Conservation (phyloP, 2,888 invertebrate genomes). For the Venusia cambrica region DNA sequence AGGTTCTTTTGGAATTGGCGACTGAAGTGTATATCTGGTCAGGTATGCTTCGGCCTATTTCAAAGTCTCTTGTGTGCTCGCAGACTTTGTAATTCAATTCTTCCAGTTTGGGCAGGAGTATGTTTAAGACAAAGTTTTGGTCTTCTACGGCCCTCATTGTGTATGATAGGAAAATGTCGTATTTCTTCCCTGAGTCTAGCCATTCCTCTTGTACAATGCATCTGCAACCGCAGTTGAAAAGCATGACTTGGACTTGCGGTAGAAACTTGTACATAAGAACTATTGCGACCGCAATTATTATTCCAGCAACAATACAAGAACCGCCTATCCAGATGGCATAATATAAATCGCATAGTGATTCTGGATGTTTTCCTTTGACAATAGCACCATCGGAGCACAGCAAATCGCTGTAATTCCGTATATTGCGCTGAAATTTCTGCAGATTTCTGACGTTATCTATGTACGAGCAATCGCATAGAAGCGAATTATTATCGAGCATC, state of each 20-base stretch:
- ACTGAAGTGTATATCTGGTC: slow-evolving; percentile 86
- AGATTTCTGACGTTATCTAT: slow-evolving; percentile 9
- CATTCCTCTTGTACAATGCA: slow-evolving; percentile 24
- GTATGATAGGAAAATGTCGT: slow-evolving; percentile 91
- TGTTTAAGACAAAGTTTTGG: slow-evolving; percentile 84
- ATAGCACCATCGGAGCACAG: slow-evolving; percentile 12
- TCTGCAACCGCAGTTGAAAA: slow-evolving; percentile 25
- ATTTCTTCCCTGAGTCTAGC: slow-evolving; percentile 48
- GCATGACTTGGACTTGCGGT: slow-evolving; percentile 30
- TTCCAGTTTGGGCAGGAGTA: slow-evolving; percentile 84
- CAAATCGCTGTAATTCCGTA: slow-evolving; percentile 12
- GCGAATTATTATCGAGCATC: slow-evolving; percentile 14
- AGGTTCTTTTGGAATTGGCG: slow-evolving; percentile 80
- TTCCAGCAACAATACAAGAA: slow-evolving; percentile 16
- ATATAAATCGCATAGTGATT: slow-evolving; percentile 33
- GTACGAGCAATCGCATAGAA: slow-evolving; percentile 24
- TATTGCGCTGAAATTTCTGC: slow-evolving; percentile 3
- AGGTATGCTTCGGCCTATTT: slow-evolving; percentile 87
- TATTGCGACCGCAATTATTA: slow-evolving; percentile 1
- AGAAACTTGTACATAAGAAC: slow-evolving; percentile 29
- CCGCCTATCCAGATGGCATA: slow-evolving; percentile 23
- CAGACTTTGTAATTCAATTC: slow-evolving; percentile 81
- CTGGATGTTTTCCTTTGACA: slow-evolving; percentile 16
- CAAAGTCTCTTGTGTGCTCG: slow-evolving; percentile 87
- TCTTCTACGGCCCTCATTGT: slow-evolving; percentile 90